Evolutionary conservation across 2,888 invertebrate species (phyloP), one percentile per base, ranked within the genome.

Genomic region (Lasioglossum oenotherae): DNA sequence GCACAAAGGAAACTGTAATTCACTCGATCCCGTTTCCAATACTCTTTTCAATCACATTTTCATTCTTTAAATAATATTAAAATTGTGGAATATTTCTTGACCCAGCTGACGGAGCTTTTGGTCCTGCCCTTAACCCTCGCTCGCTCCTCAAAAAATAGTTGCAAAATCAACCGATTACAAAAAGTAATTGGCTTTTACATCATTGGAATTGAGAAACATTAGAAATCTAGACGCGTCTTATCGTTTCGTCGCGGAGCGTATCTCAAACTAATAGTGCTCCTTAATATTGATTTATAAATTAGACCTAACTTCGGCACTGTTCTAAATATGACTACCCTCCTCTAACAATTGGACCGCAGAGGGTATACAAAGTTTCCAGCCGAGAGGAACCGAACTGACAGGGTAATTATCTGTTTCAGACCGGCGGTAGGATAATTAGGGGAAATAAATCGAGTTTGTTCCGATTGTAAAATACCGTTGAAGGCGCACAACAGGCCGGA

Each of bases 401-500:
- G 35, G 67, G 12, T 27, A 31, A 67, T 67, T 23, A 35, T 67
- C 23, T 6, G 14, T 64, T 64, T 5, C 14, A 12, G 31, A 64
- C 19, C 19, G 6, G 31, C 64, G 67, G 23, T 16, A 23, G 19
- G 10, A 46, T 74, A 84, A 64, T 31, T 41, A 35, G 31, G 38
- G 35, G 73, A 31, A 67, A 49, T 67, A 86, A 78, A 86, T 81
- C 72, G 69, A 76, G 74, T 82, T 85, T 81, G 69, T 69, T 44
- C 19, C n/a, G 49, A 27, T 16, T n/a, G 16, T 12, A 23, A 82
- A 74, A n/a, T 35, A 73, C 35, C 49, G 57, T 38, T 46, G 53
- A 71, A 27, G 77, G 14, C 53, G 60, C 41, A 71, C 73, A 79
- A 85, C 76, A 80, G 64, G 4, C 41, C 38, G 74, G 67, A 78